Evolutionary conservation across 2,888 invertebrate species (phyloP).

Genomic region (Eretmocerus hayati): DNA sequence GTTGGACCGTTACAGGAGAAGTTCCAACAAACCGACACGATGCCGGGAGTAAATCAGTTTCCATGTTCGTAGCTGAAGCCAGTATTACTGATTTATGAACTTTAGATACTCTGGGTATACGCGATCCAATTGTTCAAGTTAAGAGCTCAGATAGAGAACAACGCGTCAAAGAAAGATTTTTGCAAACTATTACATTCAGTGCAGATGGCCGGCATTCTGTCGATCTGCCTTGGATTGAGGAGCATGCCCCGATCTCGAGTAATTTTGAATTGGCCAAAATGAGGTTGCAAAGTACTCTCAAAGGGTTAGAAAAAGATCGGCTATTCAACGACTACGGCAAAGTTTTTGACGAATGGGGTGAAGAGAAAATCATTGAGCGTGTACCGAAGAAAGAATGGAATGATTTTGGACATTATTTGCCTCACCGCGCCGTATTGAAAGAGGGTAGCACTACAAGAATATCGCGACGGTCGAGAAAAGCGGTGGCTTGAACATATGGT

Average conservation of each 20-base stretch:
- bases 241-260: not conserved
- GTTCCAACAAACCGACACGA: not conserved
- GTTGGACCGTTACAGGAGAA: constrained; percentile 28
- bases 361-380: not conserved
- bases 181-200: not conserved
- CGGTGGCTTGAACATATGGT: no score
- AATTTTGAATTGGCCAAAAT: not conserved
- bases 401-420: not conserved
- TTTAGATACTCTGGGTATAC: not conserved
- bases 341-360: not conserved
- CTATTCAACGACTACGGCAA: not conserved
- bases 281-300: not conserved
- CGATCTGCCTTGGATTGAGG: not conserved
- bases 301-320: not conserved
- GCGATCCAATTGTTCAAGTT: not conserved
- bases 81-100: not conserved
- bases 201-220: not conserved
- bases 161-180: not conserved
- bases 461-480: no score
- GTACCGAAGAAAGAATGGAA: not conserved
- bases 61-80: not conserved
- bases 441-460: no score
- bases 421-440: not conserved
- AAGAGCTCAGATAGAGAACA: not conserved
- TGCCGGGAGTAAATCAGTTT: not conserved